Conservation (phyloP, 1,140 invertebrate genomes). For the Atta colombica region DNA sequence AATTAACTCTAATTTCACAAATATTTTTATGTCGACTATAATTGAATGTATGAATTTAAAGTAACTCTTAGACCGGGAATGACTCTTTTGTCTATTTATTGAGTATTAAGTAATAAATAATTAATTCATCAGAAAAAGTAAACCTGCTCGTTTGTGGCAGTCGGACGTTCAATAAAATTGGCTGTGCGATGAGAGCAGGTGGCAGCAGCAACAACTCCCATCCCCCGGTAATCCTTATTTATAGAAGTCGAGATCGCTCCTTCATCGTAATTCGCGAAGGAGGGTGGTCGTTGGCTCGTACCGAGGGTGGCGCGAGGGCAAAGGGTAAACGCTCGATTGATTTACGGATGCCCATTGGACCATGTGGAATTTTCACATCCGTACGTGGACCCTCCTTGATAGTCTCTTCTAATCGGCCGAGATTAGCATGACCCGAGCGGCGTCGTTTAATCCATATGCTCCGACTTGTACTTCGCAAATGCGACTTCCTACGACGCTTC, state of each 20-base stretch:
- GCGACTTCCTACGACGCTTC: not conserved
- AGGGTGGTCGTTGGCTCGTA: conserved; percentile 59
- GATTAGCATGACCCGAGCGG: conserved; percentile 55
- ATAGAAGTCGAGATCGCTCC: conserved; percentile 68
- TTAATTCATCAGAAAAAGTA: conserved; percentile 27
- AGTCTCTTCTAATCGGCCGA: conserved; percentile 59
- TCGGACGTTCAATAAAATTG: conserved; percentile 57
- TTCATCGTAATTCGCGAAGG: conserved; percentile 59
- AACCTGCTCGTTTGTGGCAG: not conserved
- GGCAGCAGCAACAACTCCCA: conserved; percentile 7
- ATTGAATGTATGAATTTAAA: not conserved
- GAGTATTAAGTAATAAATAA: conserved; percentile 21
- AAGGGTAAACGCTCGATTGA: conserved; percentile 72
- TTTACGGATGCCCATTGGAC: conserved; percentile 67
- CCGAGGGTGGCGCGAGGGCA: conserved; percentile 56
- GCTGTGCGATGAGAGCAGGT: not conserved
- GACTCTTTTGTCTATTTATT: conserved; percentile 6
- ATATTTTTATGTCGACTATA: not conserved
- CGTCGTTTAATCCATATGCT: conserved; percentile 40
- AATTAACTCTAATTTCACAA: not conserved
- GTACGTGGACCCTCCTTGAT: conserved; percentile 36
- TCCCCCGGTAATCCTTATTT: conserved; percentile 67
- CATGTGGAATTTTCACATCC: conserved; percentile 71
- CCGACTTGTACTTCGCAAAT: not conserved
- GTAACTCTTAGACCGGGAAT: not conserved